phyloP scores from a whole-genome alignment of 2,797 vertebrate species.

The Labroides dimidiatus region DNA sequence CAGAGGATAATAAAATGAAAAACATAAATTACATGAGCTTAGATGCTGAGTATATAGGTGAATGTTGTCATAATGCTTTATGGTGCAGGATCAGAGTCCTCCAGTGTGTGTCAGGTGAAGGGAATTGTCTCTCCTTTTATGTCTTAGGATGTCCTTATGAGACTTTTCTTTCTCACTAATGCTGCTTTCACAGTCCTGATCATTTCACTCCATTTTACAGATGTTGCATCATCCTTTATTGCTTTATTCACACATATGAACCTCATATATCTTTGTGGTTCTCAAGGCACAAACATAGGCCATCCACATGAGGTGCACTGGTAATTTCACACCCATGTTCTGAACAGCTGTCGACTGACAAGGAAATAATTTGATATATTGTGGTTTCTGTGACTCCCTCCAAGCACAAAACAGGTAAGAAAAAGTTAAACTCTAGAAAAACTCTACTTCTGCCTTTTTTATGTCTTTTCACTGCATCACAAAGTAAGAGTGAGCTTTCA shows the following conservation, averaged over 20 bases:
- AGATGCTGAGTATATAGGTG: not conserved
- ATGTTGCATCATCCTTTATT: conserved; percentile 19
- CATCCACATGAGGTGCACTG: conserved; percentile 1
- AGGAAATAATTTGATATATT: not conserved
- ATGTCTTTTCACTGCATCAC: conserved; percentile 2
- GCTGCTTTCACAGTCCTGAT: conserved; percentile 14
- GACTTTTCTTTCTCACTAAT: conserved; percentile 17
- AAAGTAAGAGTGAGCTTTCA: not conserved
- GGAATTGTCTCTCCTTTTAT: not conserved
- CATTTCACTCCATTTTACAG: conserved; percentile 5
- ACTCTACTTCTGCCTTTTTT: no score
- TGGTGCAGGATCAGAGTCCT: not conserved
- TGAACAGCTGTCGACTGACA: conserved; percentile 56
- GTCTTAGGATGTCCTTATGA: conserved; percentile 2
- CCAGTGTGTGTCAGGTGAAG: conserved; percentile 16
- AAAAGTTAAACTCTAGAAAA: not conserved
- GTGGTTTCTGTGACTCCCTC: not conserved
- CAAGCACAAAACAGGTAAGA: conserved; percentile 14
- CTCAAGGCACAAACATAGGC: conserved; percentile 6
- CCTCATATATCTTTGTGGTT: conserved; percentile 32
- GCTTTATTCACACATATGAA: conserved; percentile 40
- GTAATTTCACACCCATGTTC: conserved; percentile 49
- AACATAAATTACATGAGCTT: conserved; percentile 10
- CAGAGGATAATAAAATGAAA: not conserved
- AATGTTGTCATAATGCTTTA: conserved; percentile 8